phyloP scores from a whole-genome alignment of 1,140 invertebrate genomes.

The Matsumurasca onukii region DNA sequence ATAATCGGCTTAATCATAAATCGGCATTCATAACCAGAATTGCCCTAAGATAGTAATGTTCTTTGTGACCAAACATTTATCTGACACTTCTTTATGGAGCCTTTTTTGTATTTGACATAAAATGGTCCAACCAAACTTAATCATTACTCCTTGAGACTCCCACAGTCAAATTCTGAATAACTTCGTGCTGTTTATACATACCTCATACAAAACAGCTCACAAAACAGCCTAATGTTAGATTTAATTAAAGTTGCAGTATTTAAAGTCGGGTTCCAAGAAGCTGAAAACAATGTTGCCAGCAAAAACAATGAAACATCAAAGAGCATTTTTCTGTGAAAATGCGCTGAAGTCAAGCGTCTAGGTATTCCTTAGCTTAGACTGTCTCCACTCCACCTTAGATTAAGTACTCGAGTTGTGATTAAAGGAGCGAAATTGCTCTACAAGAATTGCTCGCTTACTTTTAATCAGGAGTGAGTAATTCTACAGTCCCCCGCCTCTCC shows the following conservation, averaged over 20 bases:
- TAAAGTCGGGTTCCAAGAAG: background rate
- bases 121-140: no score
- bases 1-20: no score
- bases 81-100: no score
- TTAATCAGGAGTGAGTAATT: constrained; percentile 24
- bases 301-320: no score
- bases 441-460: constrained; percentile 18
- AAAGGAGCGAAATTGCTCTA: constrained; percentile 12
- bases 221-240: background rate
- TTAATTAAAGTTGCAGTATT: background rate
- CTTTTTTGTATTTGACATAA: no score
- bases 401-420: constrained; percentile 13
- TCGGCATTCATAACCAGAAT: no score
- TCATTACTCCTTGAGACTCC: no score
- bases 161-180: no score
- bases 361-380: constrained; percentile 23
- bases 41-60: no score
- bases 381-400: constrained; percentile 11
- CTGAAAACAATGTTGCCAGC: background rate
- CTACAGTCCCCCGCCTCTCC: background rate
- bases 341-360: background rate
- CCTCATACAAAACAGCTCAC: no score
- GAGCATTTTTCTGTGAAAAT: background rate
- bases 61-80: no score
- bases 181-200: no score